A percentile compares a stretch with the other conserved stretches of the same genome.
Conservation (phyloP, 64 coral and sea anemone genomes). For the Stichodactyla mertensii region DNA sequence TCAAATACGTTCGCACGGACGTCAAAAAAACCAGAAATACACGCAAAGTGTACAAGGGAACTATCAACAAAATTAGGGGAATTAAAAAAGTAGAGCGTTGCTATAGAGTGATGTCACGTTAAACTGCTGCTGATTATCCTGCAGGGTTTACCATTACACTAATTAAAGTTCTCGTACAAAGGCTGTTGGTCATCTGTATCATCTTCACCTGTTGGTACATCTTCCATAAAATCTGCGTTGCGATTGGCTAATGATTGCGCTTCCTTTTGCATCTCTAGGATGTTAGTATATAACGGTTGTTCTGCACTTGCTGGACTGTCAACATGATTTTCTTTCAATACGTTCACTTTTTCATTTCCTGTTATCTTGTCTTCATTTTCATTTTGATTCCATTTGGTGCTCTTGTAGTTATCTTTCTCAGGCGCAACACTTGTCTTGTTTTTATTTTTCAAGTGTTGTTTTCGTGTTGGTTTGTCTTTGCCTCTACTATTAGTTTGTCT, state of each 20-base stretch:
- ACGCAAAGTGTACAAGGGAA: too few relatives aligned
- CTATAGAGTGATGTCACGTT: too few relatives aligned
- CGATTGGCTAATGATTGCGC: neutral
- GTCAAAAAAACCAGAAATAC: too few relatives aligned
- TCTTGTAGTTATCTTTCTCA: neutral
- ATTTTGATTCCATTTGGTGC: neutral
- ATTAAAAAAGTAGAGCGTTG: too few relatives aligned
- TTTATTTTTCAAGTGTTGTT: neutral
- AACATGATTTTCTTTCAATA: neutral
- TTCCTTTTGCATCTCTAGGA: conserved; percentile 1
- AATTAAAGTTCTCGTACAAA: conserved; percentile 4
- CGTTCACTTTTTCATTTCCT: neutral
- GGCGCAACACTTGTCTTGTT: neutral
- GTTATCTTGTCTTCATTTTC: too few relatives aligned
- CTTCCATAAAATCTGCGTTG: neutral
- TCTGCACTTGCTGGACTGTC: neutral
- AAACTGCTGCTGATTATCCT: neutral
- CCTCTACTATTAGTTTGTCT: neutral
- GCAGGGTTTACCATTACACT: neutral
- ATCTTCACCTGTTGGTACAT: neutral
- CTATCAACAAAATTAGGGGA: too few relatives aligned
- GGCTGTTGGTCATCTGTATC: neutral
- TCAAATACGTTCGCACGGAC: too few relatives aligned
- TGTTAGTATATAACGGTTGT: conserved; percentile 6
- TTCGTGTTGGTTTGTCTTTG: neutral